Percentiles rank a stretch among this genome's conserved stretches.
Evolutionary conservation across 2,113 vertebrate species (phyloP).

Genomic region (Desmodus rotundus): DNA sequence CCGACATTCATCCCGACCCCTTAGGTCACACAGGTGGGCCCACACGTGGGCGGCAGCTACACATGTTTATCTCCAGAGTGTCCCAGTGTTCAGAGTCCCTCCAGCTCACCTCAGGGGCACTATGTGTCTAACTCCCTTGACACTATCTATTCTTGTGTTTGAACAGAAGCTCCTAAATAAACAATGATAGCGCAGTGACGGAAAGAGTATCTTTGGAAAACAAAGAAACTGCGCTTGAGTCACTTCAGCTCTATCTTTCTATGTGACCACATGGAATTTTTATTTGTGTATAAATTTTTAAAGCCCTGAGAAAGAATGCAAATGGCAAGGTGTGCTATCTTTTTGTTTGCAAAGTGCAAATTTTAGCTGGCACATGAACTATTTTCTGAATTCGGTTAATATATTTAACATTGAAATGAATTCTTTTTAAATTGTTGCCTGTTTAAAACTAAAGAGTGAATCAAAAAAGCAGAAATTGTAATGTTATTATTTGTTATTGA

Average conservation of each 20-base stretch:
- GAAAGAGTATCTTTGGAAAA: conserved; percentile 13
- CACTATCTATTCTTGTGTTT: neutral
- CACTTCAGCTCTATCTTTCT: neutral
- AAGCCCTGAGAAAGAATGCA: neutral
- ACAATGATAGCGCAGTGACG: neutral
- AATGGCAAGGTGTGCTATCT: neutral
- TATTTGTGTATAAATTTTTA: conserved; percentile 8
- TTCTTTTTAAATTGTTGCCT: neutral
- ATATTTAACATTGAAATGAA: neutral
- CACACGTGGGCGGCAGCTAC: rapidly evolving
- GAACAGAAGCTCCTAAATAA: conserved; percentile 5
- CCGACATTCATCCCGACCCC: neutral
- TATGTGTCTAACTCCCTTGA: neutral
- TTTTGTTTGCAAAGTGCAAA: neutral
- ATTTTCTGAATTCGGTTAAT: neutral
- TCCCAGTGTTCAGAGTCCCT: neutral
- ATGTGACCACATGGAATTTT: neutral
- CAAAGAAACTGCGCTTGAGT: conserved; percentile 19
- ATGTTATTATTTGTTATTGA: neutral
- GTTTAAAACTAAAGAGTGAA: conserved; percentile 10
- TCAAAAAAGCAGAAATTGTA: neutral
- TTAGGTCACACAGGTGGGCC: neutral
- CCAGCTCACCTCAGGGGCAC: neutral
- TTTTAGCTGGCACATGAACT: neutral
- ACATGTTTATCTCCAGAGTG: neutral